These are phyloP conservation scores for Ypsolopha sequella DNA, from an alignment of 2,888 invertebrate species.

Conservation along the genomic window DNA sequence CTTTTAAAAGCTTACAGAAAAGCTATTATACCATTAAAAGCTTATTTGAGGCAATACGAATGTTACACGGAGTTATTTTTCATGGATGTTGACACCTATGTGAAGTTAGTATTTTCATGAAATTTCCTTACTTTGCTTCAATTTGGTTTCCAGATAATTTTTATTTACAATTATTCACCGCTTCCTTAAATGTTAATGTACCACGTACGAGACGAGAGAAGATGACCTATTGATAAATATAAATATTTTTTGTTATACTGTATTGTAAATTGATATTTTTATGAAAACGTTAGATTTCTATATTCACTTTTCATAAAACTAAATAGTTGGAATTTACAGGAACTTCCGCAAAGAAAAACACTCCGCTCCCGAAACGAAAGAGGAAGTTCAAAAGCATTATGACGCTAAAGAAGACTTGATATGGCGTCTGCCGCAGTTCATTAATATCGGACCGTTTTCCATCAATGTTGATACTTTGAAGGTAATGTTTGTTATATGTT, in stretches of 20 bases:
- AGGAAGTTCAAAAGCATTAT: conserved; percentile 78
- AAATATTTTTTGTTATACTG: too few species aligned
- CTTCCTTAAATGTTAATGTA: too few species aligned
- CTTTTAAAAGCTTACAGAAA: conserved; percentile 74
- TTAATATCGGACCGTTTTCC: conserved; percentile 83
- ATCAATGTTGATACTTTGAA: conserved; percentile 76
- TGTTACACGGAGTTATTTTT: conserved; percentile 73
- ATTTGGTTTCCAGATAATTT: not conserved
- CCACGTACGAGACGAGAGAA: too few species aligned
- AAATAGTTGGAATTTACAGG: conserved; percentile 17
- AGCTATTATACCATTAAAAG: conserved; percentile 77
- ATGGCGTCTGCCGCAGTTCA: conserved; percentile 75
- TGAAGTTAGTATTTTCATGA: conserved; percentile 69
- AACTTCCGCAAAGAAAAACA: conserved; percentile 69
- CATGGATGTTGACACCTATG: conserved; percentile 74
- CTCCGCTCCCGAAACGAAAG: conserved; percentile 76
- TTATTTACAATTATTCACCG: too few species aligned
- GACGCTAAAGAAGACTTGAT: conserved; percentile 76
- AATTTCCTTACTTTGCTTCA: not conserved
- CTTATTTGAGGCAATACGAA: conserved; percentile 79
- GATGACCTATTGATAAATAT: too few species aligned
- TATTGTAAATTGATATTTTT: too few species aligned
- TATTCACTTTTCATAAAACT: not conserved
- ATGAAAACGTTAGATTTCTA: not conserved
- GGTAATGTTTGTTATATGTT: conserved; percentile 19